Evolutionary conservation across 2,888 invertebrate species (phyloP).

Genomic region (Limenitis camilla): DNA sequence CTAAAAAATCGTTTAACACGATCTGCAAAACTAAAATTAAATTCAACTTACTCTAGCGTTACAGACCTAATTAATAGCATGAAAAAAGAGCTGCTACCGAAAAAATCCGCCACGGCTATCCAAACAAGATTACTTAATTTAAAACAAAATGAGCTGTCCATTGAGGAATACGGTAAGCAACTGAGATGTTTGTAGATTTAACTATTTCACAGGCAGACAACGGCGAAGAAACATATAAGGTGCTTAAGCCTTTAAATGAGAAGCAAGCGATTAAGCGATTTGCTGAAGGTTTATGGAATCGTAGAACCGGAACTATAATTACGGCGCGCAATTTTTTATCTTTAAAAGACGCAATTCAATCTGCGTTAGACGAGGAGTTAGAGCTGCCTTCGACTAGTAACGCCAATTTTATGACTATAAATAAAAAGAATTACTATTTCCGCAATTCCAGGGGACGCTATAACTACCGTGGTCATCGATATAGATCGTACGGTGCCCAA

Average conservation of each 20-base stretch:
- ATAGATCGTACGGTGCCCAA: neutral
- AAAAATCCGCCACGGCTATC: neutral
- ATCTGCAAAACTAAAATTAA: constrained; percentile 4
- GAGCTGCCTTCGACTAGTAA: neutral
- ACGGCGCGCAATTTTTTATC: too few relatives aligned
- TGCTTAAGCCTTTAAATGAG: constrained; percentile 1
- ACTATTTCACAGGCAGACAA: too few relatives aligned
- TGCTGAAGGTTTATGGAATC: too few relatives aligned
- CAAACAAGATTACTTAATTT: neutral
- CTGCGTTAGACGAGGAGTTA: too few relatives aligned
- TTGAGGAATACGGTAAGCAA: neutral
- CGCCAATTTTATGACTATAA: neutral
- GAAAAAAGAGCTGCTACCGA: constrained; percentile 3
- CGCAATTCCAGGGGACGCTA: constrained; percentile 1
- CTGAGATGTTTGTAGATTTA: too few relatives aligned
- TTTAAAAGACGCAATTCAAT: too few relatives aligned
- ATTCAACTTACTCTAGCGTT: constrained; percentile 2
- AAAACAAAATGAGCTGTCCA: neutral
- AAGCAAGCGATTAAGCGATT: constrained; percentile 1
- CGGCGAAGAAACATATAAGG: neutral
- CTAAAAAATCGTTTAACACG: constrained; percentile 3
- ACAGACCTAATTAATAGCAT: constrained; percentile 1
- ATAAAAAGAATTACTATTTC: neutral
- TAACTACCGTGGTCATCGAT: neutral
- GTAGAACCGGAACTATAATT: too few relatives aligned